A percentile compares a stretch with the other conserved stretches of the same genome.
Evolutionary conservation across 1,140 invertebrate species (phyloP).

Genomic region (Himalopsyche phryganea): DNA sequence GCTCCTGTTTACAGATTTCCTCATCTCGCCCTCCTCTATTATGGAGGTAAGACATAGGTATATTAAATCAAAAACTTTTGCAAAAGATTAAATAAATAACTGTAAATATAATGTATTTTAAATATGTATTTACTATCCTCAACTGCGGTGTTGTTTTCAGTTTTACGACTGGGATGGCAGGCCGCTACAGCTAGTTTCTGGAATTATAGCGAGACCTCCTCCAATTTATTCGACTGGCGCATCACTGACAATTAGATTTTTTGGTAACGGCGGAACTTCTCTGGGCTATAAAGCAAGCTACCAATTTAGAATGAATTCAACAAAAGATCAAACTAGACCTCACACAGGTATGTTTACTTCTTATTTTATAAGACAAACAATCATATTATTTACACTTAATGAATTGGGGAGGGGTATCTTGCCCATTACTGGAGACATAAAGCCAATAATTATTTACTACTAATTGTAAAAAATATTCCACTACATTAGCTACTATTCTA

Average conservation of each 20-base stretch:
- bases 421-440: too few relatives aligned
- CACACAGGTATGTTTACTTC: slow-evolving; percentile 52
- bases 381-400: too few relatives aligned
- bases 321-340: slow-evolving; percentile 49
- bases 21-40: slow-evolving; percentile 60
- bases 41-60: slow-evolving; percentile 56
- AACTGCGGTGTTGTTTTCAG: too few relatives aligned
- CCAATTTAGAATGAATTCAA: slow-evolving; percentile 53
- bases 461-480: too few relatives aligned
- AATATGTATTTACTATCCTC: too few relatives aligned
- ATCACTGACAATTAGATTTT: slow-evolving; percentile 60
- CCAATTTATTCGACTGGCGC: slow-evolving; percentile 60
- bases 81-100: neutral
- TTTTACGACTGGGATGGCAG: slow-evolving; percentile 66
- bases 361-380: too few relatives aligned
- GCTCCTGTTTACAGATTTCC: slow-evolving; percentile 66
- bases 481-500: too few relatives aligned
- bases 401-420: too few relatives aligned
- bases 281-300: slow-evolving; percentile 65
- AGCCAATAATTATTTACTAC: too few relatives aligned
- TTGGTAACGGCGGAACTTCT: slow-evolving; percentile 64
- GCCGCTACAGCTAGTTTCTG: slow-evolving; percentile 59
- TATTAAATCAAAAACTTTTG: neutral
- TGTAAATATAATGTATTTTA: neutral
- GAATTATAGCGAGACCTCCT: slow-evolving; percentile 60